These are phyloP conservation scores for Parapristionchus giblindavisi DNA, from an alignment of 2,888 invertebrate genomes.

Conservation along the genomic window DNA sequence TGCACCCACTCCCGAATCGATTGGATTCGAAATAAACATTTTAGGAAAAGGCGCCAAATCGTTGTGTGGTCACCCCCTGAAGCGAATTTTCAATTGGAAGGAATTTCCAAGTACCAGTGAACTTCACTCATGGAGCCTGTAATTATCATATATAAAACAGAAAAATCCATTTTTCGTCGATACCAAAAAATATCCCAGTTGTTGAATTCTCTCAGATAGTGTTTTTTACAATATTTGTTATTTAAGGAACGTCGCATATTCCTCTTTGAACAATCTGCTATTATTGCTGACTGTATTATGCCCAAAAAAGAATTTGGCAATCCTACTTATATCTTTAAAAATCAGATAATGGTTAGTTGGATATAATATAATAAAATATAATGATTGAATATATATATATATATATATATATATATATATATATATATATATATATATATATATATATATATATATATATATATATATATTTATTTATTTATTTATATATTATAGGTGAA, in stretches of 20 bases:
- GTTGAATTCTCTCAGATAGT: no score
- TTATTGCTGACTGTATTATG: conserved; percentile 90
- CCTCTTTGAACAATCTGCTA: conserved; percentile 96
- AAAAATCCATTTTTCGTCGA: no score
- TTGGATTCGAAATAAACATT: no score
- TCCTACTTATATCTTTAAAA: conserved; percentile 93
- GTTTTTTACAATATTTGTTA: no score
- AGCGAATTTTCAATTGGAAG: no score
- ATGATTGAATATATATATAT: neutral
- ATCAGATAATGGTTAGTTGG: conserved; percentile 85
- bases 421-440: neutral
- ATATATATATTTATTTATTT: conserved; percentile 12
- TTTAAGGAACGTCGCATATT: conserved; percentile 92
- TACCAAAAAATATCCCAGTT: no score
- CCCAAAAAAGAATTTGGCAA: conserved; percentile 84
- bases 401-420: neutral
- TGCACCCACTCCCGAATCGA: no score
- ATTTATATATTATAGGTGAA: conserved; percentile 80
- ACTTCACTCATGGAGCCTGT: no score
- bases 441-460: neutral
- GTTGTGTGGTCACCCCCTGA: no score
- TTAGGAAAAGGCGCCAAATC: no score
- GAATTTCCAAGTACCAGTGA: no score
- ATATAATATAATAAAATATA: neutral
- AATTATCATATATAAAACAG: no score